These are phyloP conservation scores for Dasypolia templi DNA, from an alignment of 2,888 invertebrate species.

Conservation along the genomic window DNA sequence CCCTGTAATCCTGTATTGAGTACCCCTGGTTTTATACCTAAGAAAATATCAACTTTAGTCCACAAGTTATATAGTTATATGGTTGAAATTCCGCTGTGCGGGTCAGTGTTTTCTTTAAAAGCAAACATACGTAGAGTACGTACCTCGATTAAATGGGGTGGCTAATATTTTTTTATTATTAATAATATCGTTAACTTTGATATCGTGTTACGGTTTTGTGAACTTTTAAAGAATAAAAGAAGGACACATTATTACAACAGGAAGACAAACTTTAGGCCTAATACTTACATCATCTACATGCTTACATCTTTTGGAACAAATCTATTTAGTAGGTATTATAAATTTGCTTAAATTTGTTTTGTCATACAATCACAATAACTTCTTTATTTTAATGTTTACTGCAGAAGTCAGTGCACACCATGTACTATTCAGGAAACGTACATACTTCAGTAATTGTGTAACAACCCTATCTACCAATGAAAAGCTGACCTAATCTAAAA, in stretches of 20 bases:
- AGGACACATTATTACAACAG: background rate
- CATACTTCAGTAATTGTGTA: no score
- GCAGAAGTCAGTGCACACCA: no score
- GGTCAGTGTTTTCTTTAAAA: constrained; percentile 58
- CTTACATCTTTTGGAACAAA: constrained; percentile 4
- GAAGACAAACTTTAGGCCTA: background rate
- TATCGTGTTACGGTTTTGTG: constrained; percentile 17
- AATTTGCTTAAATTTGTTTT: no score
- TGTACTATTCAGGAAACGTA: no score
- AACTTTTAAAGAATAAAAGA: constrained; percentile 14
- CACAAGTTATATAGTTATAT: constrained; percentile 38
- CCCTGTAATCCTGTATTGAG: constrained; percentile 72
- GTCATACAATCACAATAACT: no score
- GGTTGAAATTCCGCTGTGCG: constrained; percentile 55
- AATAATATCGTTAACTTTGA: constrained; percentile 31
- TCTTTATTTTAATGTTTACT: no score
- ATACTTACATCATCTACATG: no score
- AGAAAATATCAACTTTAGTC: constrained; percentile 63
- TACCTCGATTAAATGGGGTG: constrained; percentile 76
- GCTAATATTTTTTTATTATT: constrained; percentile 73
- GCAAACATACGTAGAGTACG: constrained; percentile 69
- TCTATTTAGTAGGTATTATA: background rate
- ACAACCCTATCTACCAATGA: no score
- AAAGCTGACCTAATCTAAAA: no score
- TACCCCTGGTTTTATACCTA: constrained; percentile 66